Conservation (phyloP, 1,140 invertebrate genomes). For the Luehdorfia chinensis region DNA sequence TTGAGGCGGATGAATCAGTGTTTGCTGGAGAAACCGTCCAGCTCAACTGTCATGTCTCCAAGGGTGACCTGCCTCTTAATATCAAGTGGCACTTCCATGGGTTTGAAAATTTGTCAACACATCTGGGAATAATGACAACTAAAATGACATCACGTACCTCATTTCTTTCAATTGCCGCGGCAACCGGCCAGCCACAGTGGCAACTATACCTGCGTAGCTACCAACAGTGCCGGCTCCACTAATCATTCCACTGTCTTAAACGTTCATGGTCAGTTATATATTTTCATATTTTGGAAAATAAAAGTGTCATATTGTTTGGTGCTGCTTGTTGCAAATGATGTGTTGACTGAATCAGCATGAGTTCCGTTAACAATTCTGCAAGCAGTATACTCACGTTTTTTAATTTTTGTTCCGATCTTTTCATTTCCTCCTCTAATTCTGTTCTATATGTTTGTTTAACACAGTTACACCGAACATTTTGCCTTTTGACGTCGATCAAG, state of each 20-base stretch:
- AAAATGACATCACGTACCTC: constrained; percentile 87
- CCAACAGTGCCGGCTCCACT: constrained; percentile 84
- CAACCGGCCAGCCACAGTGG: constrained; percentile 86
- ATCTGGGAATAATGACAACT: constrained; percentile 84
- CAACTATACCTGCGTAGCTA: constrained; percentile 88
- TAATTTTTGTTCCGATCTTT: constrained; percentile 34
- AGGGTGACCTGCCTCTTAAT: constrained; percentile 86
- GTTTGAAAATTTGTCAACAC: constrained; percentile 78
- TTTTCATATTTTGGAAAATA: constrained; percentile 3
- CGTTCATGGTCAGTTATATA: constrained; percentile 82
- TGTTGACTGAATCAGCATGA: constrained; percentile 61
- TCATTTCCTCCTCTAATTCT: constrained; percentile 35
- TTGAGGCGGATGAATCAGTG: constrained; percentile 87
- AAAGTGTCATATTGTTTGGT: constrained; percentile 30
- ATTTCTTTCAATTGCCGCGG: constrained; percentile 86
- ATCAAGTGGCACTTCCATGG: constrained; percentile 89
- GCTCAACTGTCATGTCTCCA: constrained; percentile 85
- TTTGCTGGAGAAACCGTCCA: constrained; percentile 88
- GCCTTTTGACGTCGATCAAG: constrained; percentile 62
- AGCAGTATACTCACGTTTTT: constrained; percentile 41
- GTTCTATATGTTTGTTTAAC: constrained; percentile 37
- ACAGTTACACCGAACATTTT: constrained; percentile 82
- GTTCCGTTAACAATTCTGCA: constrained; percentile 45
- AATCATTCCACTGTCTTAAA: constrained; percentile 83
- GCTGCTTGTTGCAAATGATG: constrained; percentile 25